These are phyloP conservation scores for Stenotaenia linearis DNA, from an alignment of 2,888 invertebrate species.

Conservation along the genomic window DNA sequence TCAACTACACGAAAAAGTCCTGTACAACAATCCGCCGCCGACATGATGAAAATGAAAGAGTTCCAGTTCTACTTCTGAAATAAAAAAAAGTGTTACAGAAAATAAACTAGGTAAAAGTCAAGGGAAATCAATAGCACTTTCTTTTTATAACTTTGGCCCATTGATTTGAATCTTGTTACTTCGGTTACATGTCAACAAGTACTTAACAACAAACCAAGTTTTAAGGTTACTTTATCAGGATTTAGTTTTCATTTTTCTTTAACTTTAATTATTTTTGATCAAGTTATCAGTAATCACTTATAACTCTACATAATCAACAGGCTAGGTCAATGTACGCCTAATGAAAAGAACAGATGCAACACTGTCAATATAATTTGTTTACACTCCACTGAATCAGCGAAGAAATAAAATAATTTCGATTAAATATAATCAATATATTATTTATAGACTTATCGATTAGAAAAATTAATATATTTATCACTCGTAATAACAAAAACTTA, in stretches of 20 bases:
- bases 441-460: no score
- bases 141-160: not conserved
- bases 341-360: no score
- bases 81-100: not conserved
- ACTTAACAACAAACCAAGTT: not conserved
- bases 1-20: slow-evolving; percentile 33
- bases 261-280: not conserved
- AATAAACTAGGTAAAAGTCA: not conserved
- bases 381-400: no score
- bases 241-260: not conserved
- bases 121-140: not conserved
- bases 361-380: no score
- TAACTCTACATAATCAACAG: not conserved
- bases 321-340: not conserved
- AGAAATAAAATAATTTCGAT: no score
- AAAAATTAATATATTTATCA: no score
- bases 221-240: not conserved
- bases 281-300: no score
- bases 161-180: not conserved
- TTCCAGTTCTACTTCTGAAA: not conserved
- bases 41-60: not conserved
- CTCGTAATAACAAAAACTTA: not conserved
- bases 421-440: no score
- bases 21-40: not conserved
- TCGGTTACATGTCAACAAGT: not conserved